phyloP scores from a whole-genome alignment of 2,888 invertebrate species.

The Aproaerema taeniolella region DNA sequence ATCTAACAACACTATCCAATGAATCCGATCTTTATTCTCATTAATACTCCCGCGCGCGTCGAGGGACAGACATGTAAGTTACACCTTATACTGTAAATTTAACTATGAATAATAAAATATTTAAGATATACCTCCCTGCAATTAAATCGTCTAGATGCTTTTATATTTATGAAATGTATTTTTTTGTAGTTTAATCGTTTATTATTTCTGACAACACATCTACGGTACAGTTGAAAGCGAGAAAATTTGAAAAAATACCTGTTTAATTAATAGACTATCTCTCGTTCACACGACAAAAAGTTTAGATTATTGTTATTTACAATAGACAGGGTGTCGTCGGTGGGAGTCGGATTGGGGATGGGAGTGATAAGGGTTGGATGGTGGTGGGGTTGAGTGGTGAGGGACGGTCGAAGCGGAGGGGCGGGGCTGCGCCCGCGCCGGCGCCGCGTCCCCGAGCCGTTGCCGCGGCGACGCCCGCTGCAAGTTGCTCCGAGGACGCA shows the following conservation, averaged over 20 bases:
- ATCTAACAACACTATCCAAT: constrained; percentile 33
- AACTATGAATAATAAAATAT: constrained; percentile 74
- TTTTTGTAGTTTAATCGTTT: constrained; percentile 69
- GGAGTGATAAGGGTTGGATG: constrained; percentile 29
- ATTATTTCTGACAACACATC: constrained; percentile 74
- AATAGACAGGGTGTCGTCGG: constrained; percentile 55
- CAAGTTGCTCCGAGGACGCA: constrained; percentile 33
- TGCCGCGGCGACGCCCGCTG: too few relatives aligned
- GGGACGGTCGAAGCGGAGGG: constrained; percentile 43
- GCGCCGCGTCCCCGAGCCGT: constrained; percentile 32
- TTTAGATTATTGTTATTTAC: constrained; percentile 72
- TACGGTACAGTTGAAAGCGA: constrained; percentile 77
- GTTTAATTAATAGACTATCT: constrained; percentile 73
- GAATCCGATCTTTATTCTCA: constrained; percentile 39
- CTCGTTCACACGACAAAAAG: constrained; percentile 75
- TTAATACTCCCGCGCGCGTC: constrained; percentile 50
- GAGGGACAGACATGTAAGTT: constrained; percentile 46
- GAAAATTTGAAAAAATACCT: constrained; percentile 76
- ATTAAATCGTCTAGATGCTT: constrained; percentile 70
- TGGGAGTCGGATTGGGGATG: constrained; percentile 25
- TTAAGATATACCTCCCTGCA: constrained; percentile 73
- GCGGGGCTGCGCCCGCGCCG: constrained; percentile 29
- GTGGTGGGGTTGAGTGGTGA: constrained; percentile 37
- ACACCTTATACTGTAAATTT: constrained; percentile 65
- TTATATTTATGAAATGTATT: constrained; percentile 70